phyloP scores from a whole-genome alignment of 2,888 invertebrate genomes.

The Acronicta aceris region DNA sequence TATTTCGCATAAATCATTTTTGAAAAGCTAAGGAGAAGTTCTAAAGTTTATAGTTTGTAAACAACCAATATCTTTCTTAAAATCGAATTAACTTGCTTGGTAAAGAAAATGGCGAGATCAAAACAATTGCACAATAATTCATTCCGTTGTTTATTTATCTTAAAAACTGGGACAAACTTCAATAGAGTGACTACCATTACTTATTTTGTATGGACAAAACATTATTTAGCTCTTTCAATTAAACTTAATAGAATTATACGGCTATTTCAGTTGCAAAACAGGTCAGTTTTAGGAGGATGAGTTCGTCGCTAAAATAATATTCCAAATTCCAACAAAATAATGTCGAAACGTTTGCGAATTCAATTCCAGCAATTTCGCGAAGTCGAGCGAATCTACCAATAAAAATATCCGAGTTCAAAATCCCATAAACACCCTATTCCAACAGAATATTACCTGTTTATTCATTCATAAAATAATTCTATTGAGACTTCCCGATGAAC shows the following conservation, averaged over 20 bases:
- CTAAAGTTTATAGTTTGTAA: conserved; percentile 27
- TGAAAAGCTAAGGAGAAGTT: conserved; percentile 20
- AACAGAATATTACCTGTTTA: conserved; percentile 54
- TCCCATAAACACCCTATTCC: conserved; percentile 46
- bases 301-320: no score
- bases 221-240: no score
- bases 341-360: no score
- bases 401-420: conserved; percentile 1
- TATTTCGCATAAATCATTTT: conserved; percentile 17
- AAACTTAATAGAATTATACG: not conserved
- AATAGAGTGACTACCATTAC: conserved; percentile 32
- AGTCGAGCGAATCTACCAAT: not conserved
- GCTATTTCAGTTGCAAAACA: no score
- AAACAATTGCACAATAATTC: conserved; percentile 53
- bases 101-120: conserved; percentile 49
- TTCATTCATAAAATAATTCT: conserved; percentile 57
- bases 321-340: no score
- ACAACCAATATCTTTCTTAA: conserved; percentile 44
- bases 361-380: not conserved
- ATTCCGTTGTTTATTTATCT: conserved; percentile 53
- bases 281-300: no score
- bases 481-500: conserved; percentile 50
- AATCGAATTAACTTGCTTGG: conserved; percentile 32
- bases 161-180: conserved; percentile 40
- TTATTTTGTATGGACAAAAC: conserved; percentile 24